Percentiles rank a stretch among this genome's conserved stretches.
Evolutionary conservation across 2,797 vertebrate genomes (phyloP).

Genomic region (Gymnodraco acuticeps): DNA sequence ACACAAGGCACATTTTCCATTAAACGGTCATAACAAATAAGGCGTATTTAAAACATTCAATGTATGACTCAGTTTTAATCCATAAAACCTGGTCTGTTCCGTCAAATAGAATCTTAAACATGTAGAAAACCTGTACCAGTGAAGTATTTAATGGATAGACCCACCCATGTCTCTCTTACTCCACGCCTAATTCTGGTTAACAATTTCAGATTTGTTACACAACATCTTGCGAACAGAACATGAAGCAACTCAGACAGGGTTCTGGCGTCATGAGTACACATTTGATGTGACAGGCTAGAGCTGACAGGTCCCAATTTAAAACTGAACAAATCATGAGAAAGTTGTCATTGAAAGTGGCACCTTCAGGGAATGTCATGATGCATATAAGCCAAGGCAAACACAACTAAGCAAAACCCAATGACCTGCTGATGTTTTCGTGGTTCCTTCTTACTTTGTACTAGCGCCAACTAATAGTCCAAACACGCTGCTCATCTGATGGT

Average conservation of each 20-base stretch:
- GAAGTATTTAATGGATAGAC: not conserved
- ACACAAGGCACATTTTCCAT: not conserved
- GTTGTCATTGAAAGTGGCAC: not conserved
- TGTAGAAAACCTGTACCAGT: not conserved
- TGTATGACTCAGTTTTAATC: too few relatives aligned
- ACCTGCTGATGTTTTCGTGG: constrained; percentile 13
- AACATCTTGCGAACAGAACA: constrained; percentile 1
- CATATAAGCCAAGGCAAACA: not conserved
- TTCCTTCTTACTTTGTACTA: constrained; percentile 12
- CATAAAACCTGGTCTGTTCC: not conserved
- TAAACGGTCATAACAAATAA: not conserved
- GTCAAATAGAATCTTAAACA: not conserved
- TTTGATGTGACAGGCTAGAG: not conserved
- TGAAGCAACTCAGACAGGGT: not conserved
- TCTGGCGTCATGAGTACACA: not conserved
- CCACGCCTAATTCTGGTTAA: not conserved
- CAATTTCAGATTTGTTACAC: not conserved
- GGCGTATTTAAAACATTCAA: not conserved
- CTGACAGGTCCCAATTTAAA: constrained; percentile 21
- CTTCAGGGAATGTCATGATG: not conserved
- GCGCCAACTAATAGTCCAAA: not conserved
- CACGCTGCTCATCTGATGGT: constrained; percentile 16
- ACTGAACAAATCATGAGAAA: constrained; percentile 5
- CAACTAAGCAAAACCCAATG: not conserved
- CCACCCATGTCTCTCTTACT: not conserved